Evolutionary conservation across 2,113 vertebrate genomes (phyloP), one percentile per base, ranked within the genome.

Genomic region (Antechinus stuartii): DNA sequence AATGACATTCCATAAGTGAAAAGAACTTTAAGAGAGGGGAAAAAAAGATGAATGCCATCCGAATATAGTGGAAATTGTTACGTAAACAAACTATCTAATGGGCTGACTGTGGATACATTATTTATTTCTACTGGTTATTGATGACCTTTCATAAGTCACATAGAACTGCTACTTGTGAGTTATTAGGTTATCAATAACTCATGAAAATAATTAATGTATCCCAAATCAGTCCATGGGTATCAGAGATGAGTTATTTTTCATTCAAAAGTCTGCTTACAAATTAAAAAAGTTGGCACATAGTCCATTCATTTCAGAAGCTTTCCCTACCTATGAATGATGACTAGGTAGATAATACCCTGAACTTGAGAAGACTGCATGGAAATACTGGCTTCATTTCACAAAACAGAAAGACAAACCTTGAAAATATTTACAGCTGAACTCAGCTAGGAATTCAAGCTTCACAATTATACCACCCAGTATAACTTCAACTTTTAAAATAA

Each of bases 81-180:
- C 56, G 92, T 24, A 90, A 23, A 92, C 93, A 93, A 57, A 42
- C n/a, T 54, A 57, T 42, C 57, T 47, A n/a, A 42, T 76, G 42
- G 24, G 30, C n/a, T 90, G 24, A 68, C 61, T 27, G 42, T 90
- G 56, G 46, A 55, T 54, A 90, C 10, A 30, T 92, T 90, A 90
- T 49, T 90, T 91, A 84, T 76, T 90, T 89, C 52, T 92, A 52
- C 53, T 54, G 35, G 25, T 94, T 92, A 92, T 84, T 76, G 22
- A 76, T 94, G 68, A 91, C n/a, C n/a, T 94, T 89, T 53, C 23
- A 55, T 68, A 84, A 92, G 22, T 93, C 27, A 57, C 7, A 9
- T 96, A 25, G 11, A 0, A 61, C 26, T 61, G 25, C 42, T 49
- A 47, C 55, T 27, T 8, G 2, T 50, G 14, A 68, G 42, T 54